A percentile compares a stretch with the other conserved stretches of the same genome.
phyloP scores from a whole-genome alignment of 2,797 vertebrate species.

The Acridotheres tristis region DNA sequence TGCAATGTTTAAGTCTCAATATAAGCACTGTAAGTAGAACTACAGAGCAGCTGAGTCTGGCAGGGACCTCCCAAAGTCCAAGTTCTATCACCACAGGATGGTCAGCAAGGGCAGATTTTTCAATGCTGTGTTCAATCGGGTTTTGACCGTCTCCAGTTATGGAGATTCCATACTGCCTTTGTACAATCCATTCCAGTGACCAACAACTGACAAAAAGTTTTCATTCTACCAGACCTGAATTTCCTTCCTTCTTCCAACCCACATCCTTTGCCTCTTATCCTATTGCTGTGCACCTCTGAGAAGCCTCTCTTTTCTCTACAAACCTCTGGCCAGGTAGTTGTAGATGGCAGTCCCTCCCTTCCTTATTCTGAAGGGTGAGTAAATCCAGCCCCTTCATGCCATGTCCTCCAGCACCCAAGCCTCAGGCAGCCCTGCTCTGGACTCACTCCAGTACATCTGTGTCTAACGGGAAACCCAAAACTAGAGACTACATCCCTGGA shows the following conservation, averaged over 20 bases:
- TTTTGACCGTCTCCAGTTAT: background rate
- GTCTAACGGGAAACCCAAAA: background rate
- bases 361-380: background rate
- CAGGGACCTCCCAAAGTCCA: background rate
- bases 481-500: background rate
- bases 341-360: background rate
- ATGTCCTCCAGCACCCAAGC: background rate
- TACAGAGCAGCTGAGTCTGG: background rate
- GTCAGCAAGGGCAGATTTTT: background rate
- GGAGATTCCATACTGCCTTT: background rate
- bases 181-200: background rate
- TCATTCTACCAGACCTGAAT: background rate
- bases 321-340: background rate
- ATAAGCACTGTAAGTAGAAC: background rate
- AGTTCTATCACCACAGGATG: background rate
- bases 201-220: background rate
- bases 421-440: background rate
- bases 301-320: background rate
- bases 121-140: rapidly evolving
- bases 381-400: background rate
- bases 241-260: background rate
- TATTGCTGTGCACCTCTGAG: background rate
- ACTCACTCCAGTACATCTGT: background rate
- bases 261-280: background rate
- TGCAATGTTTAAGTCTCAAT: background rate